Percentiles rank a stretch among this genome's conserved stretches.
Conservation (phyloP, 2,888 invertebrate genomes). For the Hypomecis atomaria region DNA sequence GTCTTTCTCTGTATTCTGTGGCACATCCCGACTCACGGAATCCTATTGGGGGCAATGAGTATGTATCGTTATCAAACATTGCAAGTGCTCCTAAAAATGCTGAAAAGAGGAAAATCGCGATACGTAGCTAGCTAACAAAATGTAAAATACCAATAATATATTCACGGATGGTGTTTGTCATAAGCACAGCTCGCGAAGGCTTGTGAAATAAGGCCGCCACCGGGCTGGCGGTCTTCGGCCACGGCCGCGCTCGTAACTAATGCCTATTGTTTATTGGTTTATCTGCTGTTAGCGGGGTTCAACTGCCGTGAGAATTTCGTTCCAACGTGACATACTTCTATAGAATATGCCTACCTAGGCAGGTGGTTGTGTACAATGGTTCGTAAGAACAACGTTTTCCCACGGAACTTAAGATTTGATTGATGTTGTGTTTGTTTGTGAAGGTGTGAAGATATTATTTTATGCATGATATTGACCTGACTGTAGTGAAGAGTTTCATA, state of each 20-base stretch:
- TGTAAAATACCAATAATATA: constrained; percentile 1
- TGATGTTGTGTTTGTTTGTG: not conserved
- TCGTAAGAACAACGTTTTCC: no score
- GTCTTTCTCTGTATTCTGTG: no score
- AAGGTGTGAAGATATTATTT: not conserved
- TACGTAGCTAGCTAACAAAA: not conserved
- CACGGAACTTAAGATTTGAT: not conserved
- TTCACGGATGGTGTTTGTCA: constrained; percentile 17
- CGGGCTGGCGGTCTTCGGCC: constrained; percentile 12
- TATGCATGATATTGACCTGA: no score
- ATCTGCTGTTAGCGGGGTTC: not conserved
- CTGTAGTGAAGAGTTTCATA: no score
- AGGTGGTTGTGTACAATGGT: no score
- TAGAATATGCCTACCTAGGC: not conserved
- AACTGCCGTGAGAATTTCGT: constrained; percentile 24
- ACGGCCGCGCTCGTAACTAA: constrained; percentile 14
- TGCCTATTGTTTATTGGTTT: constrained; percentile 19
- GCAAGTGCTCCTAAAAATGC: no score
- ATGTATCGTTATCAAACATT: no score
- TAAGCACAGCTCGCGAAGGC: constrained; percentile 28
- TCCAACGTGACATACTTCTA: constrained; percentile 3
- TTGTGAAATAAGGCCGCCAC: constrained; percentile 16
- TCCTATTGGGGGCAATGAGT: no score
- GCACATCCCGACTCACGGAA: no score
- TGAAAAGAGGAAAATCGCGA: not conserved